These are phyloP conservation scores for Choloepus didactylus DNA, from an alignment of 2,797 vertebrate genomes.

Conservation along the genomic window DNA sequence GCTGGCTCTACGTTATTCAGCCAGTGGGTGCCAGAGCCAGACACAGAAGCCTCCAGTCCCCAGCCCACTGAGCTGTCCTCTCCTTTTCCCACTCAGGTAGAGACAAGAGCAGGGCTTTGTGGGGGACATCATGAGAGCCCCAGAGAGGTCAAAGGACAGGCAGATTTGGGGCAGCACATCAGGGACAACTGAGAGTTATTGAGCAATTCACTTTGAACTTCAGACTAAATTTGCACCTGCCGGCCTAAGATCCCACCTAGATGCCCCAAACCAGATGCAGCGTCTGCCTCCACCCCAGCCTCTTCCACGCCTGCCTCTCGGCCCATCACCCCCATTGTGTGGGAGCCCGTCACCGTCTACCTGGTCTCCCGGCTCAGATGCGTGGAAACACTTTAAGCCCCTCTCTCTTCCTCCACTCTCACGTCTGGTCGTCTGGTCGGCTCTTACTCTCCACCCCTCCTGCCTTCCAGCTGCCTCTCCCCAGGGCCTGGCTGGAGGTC, in stretches of 20 bases:
- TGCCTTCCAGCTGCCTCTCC: too few species aligned
- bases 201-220: fast-evolving
- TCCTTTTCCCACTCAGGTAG: background rate
- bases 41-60: too few species aligned
- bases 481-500: too few species aligned
- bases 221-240: background rate
- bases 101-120: background rate
- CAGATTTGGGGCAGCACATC: background rate
- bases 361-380: background rate
- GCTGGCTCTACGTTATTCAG: background rate
- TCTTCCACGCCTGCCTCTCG: too few species aligned
- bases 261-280: background rate
- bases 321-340: fast-evolving
- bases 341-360: background rate
- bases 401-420: background rate
- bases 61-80: background rate
- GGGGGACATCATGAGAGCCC: too few species aligned
- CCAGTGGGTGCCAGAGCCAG: background rate
- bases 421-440: fast-evolving
- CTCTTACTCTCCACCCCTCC: background rate
- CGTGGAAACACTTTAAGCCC: background rate
- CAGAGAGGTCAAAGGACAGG: background rate
- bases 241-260: too few species aligned
- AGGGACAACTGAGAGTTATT: background rate
- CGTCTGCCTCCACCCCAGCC: fast-evolving